phyloP scores from a whole-genome alignment of 2,797 vertebrate species.

The Lagorchestes hirsutus region DNA sequence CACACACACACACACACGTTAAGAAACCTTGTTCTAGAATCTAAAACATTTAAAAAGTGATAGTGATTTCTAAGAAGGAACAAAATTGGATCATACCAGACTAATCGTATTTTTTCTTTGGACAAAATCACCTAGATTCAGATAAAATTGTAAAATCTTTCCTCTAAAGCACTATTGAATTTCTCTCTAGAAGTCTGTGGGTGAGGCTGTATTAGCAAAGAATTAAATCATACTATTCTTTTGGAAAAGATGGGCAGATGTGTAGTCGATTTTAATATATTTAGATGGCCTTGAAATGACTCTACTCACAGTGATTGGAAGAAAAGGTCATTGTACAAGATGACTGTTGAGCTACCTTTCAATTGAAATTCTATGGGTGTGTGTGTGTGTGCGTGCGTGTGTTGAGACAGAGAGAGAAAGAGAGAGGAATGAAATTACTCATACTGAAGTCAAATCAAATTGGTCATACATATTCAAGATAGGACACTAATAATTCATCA shows the following conservation, averaged over 20 bases:
- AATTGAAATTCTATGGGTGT: background rate
- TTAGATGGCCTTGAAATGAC: background rate
- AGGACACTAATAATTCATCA: background rate
- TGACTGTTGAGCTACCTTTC: background rate
- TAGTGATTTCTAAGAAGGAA: background rate
- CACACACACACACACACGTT: too few relatives aligned
- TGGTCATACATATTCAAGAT: background rate
- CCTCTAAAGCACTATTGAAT: background rate
- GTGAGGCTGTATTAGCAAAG: background rate
- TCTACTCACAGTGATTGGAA: background rate
- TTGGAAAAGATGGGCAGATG: background rate
- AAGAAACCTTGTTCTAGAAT: background rate
- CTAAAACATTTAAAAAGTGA: background rate
- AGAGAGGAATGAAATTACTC: background rate
- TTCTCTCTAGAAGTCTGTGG: background rate
- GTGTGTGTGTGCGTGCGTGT: too few relatives aligned
- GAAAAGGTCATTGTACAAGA: background rate
- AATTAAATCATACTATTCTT: background rate
- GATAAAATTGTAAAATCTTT: background rate
- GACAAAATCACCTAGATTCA: background rate
- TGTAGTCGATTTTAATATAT: background rate
- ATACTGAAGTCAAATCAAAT: background rate
- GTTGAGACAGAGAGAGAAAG: too few relatives aligned
- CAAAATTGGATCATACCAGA: background rate
- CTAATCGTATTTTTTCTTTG: background rate